These are phyloP conservation scores for Eurois occulta DNA, from an alignment of 2,888 invertebrate species.

Conservation along the genomic window DNA sequence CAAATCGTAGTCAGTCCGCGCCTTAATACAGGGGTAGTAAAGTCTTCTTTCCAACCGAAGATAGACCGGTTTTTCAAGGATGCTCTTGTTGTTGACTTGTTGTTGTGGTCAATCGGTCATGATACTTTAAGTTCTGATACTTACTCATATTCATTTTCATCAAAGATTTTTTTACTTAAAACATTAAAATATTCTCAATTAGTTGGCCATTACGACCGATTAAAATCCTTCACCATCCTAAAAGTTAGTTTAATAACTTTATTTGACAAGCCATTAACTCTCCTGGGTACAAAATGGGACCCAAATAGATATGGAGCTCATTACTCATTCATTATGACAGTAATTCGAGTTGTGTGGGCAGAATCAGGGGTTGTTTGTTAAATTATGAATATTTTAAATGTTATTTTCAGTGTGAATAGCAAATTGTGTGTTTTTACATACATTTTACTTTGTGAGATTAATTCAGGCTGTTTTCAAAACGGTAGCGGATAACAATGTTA, in stretches of 20 bases:
- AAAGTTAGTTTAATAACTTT: conserved; percentile 55
- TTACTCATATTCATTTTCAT: neutral
- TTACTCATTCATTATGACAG: conserved; percentile 61
- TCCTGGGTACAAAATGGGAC: conserved; percentile 39
- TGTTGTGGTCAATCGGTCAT: neutral
- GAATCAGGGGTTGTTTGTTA: conserved; percentile 18
- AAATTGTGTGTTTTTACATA: neutral
- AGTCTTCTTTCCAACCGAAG: too few species aligned
- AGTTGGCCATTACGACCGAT: conserved; percentile 32
- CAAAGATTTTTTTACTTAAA: neutral
- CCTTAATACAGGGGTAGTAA: too few species aligned
- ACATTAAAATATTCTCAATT: conserved; percentile 37
- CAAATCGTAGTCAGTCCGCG: too few species aligned
- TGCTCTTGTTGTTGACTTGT: too few species aligned
- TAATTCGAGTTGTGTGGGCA: conserved; percentile 39
- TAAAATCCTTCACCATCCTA: conserved; percentile 29
- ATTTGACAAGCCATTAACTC: conserved; percentile 51
- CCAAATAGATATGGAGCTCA: conserved; percentile 56
- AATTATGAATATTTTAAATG: conserved; percentile 2
- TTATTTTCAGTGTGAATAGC: neutral
- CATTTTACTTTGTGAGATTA: neutral
- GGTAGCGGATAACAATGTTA: neutral
- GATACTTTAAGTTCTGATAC: neutral
- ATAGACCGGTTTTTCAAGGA: too few species aligned
- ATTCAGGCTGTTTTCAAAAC: neutral